Conservation (phyloP, 2,113 vertebrate genomes). For the Pseudorhombus dupliciocellatus region DNA sequence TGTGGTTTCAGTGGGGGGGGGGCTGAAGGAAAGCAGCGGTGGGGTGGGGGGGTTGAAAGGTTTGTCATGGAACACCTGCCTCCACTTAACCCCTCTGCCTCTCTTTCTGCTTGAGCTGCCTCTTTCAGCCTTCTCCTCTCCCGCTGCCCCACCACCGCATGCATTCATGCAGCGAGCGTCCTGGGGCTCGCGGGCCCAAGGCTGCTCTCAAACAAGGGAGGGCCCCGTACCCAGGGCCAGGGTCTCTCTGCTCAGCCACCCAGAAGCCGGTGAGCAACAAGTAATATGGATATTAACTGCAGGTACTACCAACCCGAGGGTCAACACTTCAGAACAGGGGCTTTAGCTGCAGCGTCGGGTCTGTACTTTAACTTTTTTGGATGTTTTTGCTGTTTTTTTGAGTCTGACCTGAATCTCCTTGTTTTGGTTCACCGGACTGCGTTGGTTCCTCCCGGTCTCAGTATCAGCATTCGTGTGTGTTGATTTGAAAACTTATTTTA, state of each 20-base stretch:
- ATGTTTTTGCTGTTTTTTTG: no score
- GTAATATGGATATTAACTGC: no score
- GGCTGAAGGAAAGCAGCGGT: slow-evolving; percentile 41
- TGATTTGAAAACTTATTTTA: no score
- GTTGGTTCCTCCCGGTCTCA: no score
- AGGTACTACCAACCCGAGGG: no score
- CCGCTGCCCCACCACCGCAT: slow-evolving; percentile 61
- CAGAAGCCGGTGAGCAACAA: no score
- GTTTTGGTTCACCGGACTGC: no score
- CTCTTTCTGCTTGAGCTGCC: slow-evolving; percentile 85
- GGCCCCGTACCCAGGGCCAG: slow-evolving; percentile 30
- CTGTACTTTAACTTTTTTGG: no score
- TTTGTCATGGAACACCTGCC: slow-evolving; percentile 82
- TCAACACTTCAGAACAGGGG: no score
- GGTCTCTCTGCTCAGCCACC: slow-evolving; percentile 16
- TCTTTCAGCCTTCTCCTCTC: slow-evolving; percentile 78
- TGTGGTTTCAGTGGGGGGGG: slow-evolving; percentile 43
- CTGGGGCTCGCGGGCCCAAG: slow-evolving; percentile 67
- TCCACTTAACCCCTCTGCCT: slow-evolving; percentile 83
- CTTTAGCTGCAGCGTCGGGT: no score
- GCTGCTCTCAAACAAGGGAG: slow-evolving; percentile 68
- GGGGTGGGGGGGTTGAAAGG: slow-evolving; percentile 60
- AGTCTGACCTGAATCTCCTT: no score
- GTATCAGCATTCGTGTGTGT: no score
- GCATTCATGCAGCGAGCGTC: slow-evolving; percentile 72